A percentile compares a stretch with the other conserved stretches of the same genome.
Conservation (phyloP, 1,140 invertebrate species). For the Aricia agestis region DNA sequence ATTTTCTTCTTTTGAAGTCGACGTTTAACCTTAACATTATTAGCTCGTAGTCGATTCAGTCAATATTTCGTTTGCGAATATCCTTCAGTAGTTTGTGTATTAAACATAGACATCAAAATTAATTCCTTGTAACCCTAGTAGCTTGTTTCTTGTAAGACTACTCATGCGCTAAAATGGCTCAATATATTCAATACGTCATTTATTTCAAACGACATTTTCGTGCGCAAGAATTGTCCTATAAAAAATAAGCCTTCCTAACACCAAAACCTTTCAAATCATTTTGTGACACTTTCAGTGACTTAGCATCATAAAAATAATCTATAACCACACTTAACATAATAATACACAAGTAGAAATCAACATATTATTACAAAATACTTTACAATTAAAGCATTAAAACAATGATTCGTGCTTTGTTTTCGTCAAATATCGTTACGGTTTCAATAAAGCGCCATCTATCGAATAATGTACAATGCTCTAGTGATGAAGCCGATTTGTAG, state of each 20-base stretch:
- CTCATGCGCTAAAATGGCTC: not conserved
- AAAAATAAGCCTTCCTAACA: not conserved
- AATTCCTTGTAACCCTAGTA: not conserved
- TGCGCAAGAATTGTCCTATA: not conserved
- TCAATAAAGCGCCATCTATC: slow-evolving; percentile 2
- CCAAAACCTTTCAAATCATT: slow-evolving; percentile 25
- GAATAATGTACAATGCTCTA: not conserved
- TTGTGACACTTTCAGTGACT: slow-evolving; percentile 68
- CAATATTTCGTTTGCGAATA: slow-evolving; percentile 44
- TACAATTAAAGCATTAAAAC: slow-evolving; percentile 16
- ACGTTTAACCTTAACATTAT: slow-evolving; percentile 59
- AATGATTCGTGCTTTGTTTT: slow-evolving; percentile 1
- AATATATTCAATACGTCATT: not conserved
- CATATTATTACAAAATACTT: slow-evolving; percentile 15
- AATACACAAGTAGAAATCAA: slow-evolving; percentile 13
- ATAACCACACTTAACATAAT: slow-evolving; percentile 27
- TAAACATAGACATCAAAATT: slow-evolving; percentile 5
- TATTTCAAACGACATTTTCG: not conserved
- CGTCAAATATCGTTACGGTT: not conserved
- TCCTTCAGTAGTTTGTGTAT: slow-evolving; percentile 19
- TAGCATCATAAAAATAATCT: slow-evolving; percentile 48
- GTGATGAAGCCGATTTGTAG: not conserved
- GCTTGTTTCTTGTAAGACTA: not conserved
- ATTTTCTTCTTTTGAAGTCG: slow-evolving; percentile 54
- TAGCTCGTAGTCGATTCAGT: slow-evolving; percentile 68